Evolutionary conservation across 2,888 invertebrate species (phyloP).

Genomic region (Zeuzera pyrina): DNA sequence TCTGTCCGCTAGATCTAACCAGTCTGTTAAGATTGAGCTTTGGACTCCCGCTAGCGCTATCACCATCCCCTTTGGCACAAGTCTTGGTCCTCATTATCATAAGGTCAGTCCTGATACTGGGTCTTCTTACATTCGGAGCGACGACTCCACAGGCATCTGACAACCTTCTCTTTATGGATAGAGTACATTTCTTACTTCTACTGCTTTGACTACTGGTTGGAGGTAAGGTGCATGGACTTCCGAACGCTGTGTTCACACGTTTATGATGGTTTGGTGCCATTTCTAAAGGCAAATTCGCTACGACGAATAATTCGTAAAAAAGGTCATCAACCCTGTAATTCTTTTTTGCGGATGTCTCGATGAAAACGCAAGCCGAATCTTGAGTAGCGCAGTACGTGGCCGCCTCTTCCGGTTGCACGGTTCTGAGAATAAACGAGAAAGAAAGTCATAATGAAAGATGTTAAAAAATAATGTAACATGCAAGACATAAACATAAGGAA

Average conservation of each 20-base stretch:
- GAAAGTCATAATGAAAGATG: too few relatives aligned
- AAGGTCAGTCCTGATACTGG: slow-evolving; percentile 90
- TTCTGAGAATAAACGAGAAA: slow-evolving; percentile 60
- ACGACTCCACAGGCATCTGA: slow-evolving; percentile 93
- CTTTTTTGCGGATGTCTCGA: slow-evolving; percentile 88
- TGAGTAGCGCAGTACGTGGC: slow-evolving; percentile 83
- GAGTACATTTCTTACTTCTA: slow-evolving; percentile 81
- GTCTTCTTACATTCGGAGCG: slow-evolving; percentile 89
- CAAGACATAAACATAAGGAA: too few relatives aligned
- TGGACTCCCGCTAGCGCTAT: slow-evolving; percentile 70
- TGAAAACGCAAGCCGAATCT: slow-evolving; percentile 83
- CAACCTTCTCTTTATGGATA: slow-evolving; percentile 85
- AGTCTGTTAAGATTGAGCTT: slow-evolving; percentile 64
- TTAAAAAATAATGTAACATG: too few relatives aligned
- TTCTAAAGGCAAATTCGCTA: slow-evolving; percentile 87
- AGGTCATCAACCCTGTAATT: slow-evolving; percentile 87
- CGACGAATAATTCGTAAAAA: slow-evolving; percentile 87
- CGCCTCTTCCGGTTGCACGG: slow-evolving; percentile 84
- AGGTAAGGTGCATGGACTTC: slow-evolving; percentile 83
- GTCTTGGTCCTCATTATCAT: slow-evolving; percentile 91
- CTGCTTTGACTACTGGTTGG: slow-evolving; percentile 77
- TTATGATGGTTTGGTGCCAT: slow-evolving; percentile 93
- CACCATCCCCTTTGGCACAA: slow-evolving; percentile 79
- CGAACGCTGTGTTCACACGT: slow-evolving; percentile 82
- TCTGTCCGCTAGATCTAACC: slow-evolving; percentile 54